Evolutionary conservation across 2,888 invertebrate species (phyloP).

Genomic region (Copidosoma aretas): DNA sequence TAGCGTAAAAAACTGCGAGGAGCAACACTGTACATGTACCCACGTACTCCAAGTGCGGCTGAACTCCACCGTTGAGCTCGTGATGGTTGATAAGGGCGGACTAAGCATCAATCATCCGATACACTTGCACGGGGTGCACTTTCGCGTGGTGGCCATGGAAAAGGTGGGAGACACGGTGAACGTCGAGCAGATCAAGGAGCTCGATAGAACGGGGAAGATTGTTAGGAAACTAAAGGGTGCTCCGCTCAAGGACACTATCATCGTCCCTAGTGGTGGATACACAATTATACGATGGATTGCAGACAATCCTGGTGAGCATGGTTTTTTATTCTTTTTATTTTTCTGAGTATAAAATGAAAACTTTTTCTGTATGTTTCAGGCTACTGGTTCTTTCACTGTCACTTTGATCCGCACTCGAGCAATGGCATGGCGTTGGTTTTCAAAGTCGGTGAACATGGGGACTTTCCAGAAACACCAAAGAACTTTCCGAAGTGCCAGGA

Average conservation of each 20-base stretch:
- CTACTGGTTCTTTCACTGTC: conserved; percentile 91
- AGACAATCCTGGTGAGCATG: conserved; percentile 64
- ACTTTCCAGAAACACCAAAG: conserved; percentile 76
- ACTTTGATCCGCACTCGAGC: conserved; percentile 89
- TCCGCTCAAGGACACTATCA: conserved; percentile 63
- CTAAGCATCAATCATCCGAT: conserved; percentile 57
- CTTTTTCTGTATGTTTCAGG: conserved; percentile 61
- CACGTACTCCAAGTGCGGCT: conserved; percentile 74
- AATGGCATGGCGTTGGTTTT: conserved; percentile 87
- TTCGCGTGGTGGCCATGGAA: conserved; percentile 57
- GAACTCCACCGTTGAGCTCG: conserved; percentile 80
- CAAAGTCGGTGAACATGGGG: conserved; percentile 80
- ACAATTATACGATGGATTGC: conserved; percentile 62
- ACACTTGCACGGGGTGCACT: conserved; percentile 61
- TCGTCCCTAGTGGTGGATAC: conserved; percentile 63
- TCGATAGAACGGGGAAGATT: conserved; percentile 51
- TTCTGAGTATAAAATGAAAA: neutral
- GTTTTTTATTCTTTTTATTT: conserved; percentile 24
- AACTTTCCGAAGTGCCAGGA: conserved; percentile 77
- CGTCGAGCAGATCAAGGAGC: conserved; percentile 51
- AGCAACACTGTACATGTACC: conserved; percentile 81
- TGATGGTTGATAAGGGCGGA: conserved; percentile 81
- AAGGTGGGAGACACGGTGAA: conserved; percentile 52
- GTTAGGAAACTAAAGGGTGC: conserved; percentile 54
- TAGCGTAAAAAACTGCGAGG: conserved; percentile 66